Evolutionary conservation across 2,113 vertebrate species (phyloP).

Genomic region (Semnornis frantzii): DNA sequence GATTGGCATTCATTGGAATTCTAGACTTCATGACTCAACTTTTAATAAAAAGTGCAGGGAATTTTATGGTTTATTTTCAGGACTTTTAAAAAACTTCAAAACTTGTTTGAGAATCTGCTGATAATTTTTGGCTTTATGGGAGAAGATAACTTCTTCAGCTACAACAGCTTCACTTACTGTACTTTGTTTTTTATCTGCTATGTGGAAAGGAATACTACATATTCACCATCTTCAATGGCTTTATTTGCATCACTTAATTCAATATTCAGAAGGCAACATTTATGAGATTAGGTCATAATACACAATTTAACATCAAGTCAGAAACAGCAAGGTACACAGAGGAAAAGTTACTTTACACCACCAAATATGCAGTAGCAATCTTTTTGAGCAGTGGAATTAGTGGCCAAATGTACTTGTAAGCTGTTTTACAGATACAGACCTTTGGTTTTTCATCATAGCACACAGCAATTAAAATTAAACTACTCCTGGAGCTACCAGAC

Average conservation of each 20-base stretch:
- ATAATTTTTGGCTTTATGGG: background rate
- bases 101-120: background rate
- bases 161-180: background rate
- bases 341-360: background rate
- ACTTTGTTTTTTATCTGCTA: background rate
- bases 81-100: background rate
- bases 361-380: background rate
- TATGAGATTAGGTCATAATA: background rate
- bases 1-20: background rate
- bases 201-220: background rate
- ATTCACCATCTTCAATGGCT: background rate
- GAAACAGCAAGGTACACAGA: background rate
- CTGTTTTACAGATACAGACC: background rate
- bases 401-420: background rate
- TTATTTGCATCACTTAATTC: background rate
- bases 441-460: background rate
- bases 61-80: background rate
- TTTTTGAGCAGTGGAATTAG: background rate
- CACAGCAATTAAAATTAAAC: background rate
- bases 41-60: background rate
- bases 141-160: background rate
- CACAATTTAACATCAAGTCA: background rate
- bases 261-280: background rate
- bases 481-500: background rate
- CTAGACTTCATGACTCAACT: background rate